Evolutionary conservation across 2,113 vertebrate genomes (phyloP).

Genomic region (Antigone vipio): DNA sequence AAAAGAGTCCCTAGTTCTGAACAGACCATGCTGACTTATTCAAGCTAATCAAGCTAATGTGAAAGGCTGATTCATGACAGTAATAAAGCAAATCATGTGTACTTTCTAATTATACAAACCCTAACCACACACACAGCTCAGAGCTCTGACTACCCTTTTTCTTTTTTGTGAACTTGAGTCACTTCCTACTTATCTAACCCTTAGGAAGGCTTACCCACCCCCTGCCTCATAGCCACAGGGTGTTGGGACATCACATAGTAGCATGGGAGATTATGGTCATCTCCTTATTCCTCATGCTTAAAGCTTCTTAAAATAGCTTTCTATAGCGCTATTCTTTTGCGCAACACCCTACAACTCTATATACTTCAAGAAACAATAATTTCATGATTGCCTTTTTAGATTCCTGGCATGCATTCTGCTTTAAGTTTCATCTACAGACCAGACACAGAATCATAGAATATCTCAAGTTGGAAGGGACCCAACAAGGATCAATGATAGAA

Average conservation of each 20-base stretch:
- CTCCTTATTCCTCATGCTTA: not conserved
- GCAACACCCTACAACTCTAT: not conserved
- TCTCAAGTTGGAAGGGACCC: not conserved
- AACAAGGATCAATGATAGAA: not conserved
- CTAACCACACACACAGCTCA: not conserved
- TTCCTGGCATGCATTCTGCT: not conserved
- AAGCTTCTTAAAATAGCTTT: slow-evolving; percentile 20
- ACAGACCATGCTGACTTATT: not conserved
- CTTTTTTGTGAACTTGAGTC: not conserved
- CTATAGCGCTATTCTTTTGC: not conserved
- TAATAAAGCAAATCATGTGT: slow-evolving; percentile 7
- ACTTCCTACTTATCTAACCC: not conserved
- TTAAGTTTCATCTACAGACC: not conserved
- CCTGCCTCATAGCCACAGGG: not conserved
- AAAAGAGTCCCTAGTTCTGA: not conserved
- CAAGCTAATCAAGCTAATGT: not conserved
- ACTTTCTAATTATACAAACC: not conserved
- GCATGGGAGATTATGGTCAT: not conserved
- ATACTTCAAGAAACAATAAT: not conserved
- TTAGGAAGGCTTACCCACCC: not conserved
- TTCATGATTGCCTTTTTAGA: not conserved
- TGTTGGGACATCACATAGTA: not conserved
- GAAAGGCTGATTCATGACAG: not conserved
- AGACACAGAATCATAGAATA: not conserved
- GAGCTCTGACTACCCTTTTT: not conserved